A percentile compares a stretch with the other conserved stretches of the same genome.
phyloP scores from a whole-genome alignment of 2,797 vertebrate species.

The Pogonophryne albipinna region DNA sequence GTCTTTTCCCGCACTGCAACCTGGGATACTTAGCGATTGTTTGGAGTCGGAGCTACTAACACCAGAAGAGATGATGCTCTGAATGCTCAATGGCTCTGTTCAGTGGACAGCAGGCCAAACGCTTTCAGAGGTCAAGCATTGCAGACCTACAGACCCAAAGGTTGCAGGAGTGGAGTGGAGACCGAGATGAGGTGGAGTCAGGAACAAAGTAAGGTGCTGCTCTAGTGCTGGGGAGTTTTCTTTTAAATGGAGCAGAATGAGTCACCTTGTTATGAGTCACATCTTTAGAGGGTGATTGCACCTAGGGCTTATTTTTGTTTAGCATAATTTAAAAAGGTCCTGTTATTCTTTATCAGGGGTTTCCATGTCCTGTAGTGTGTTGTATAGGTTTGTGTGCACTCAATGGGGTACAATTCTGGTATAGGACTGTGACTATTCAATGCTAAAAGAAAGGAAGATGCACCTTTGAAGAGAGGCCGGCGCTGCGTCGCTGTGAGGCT shows the following conservation, averaged over 20 bases:
- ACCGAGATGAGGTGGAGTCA: slow-evolving; percentile 33
- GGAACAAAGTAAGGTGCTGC: slow-evolving; percentile 4
- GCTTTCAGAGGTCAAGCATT: slow-evolving; percentile 52
- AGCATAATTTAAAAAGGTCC: background rate
- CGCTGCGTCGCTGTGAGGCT: slow-evolving; percentile 33
- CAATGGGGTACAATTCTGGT: background rate
- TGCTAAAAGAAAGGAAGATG: background rate
- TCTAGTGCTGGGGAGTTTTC: background rate
- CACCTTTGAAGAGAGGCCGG: slow-evolving; percentile 20
- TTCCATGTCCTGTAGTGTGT: too few species aligned
- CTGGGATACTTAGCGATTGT: background rate
- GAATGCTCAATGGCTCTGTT: slow-evolving; percentile 46
- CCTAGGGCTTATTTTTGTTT: background rate
- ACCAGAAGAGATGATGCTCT: background rate
- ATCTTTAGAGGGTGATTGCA: slow-evolving; percentile 2
- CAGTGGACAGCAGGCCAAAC: slow-evolving; percentile 42
- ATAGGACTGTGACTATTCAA: background rate
- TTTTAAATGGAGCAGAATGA: background rate
- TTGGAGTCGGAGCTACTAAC: slow-evolving; percentile 4
- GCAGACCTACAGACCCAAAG: slow-evolving; percentile 42
- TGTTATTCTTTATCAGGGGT: too few species aligned
- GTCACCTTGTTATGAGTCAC: background rate
- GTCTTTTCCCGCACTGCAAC: background rate
- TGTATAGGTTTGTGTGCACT: too few species aligned
- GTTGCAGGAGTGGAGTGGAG: slow-evolving; percentile 39